Evolutionary conservation across 1,140 invertebrate species (phyloP).

Genomic region (Brachionus rubens): DNA sequence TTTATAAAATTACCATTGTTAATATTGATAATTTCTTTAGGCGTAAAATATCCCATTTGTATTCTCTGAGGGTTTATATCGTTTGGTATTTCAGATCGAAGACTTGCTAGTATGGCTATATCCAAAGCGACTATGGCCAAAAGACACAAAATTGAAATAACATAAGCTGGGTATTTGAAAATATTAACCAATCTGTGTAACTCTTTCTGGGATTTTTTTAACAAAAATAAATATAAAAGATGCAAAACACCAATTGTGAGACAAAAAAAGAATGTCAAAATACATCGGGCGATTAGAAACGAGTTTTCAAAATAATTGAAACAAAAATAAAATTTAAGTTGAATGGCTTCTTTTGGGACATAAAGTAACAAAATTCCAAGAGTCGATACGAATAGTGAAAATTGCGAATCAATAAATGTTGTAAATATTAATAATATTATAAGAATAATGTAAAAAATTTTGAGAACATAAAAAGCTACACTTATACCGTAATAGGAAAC

Average conservation of each 20-base stretch:
- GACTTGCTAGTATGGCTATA: neutral
- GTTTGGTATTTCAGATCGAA: neutral
- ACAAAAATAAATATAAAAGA: neutral
- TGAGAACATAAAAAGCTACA: constrained; percentile 11
- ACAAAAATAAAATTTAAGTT: constrained; percentile 19
- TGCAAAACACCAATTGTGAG: neutral
- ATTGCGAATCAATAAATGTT: constrained; percentile 18
- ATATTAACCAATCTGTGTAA: neutral
- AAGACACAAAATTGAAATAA: neutral
- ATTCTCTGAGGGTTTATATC: neutral
- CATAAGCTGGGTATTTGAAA: neutral
- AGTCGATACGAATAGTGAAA: neutral
- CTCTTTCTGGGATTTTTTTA: neutral
- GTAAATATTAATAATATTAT: neutral
- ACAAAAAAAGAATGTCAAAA: constrained; percentile 33
- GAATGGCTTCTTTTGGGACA: constrained; percentile 6
- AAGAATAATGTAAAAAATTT: constrained; percentile 27
- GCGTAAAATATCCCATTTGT: constrained; percentile 7
- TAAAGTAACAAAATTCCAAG: neutral
- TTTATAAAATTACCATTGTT: neutral
- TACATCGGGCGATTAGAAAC: neutral
- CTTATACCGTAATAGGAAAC: constrained; percentile 22
- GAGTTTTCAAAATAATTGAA: neutral
- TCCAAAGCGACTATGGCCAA: neutral
- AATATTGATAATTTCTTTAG: neutral